Conservation (phyloP, 2,888 invertebrate species). For the Sclerodermus sp. region DNA sequence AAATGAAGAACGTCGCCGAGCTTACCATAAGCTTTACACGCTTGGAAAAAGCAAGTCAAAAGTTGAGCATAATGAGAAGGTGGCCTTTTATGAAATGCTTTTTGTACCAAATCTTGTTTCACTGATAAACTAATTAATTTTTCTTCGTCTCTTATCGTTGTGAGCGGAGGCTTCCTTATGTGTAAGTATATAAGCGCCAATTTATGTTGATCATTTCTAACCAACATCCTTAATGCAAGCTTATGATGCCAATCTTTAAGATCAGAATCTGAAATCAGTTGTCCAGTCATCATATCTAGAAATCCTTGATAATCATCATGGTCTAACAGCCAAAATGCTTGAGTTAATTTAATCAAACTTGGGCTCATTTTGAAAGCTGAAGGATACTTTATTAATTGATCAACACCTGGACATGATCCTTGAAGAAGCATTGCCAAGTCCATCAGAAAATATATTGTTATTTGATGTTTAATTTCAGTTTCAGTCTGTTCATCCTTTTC, state of each 20-base stretch:
- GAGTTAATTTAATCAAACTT: constrained; percentile 75
- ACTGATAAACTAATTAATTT: constrained; percentile 44
- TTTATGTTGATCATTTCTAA: constrained; percentile 70
- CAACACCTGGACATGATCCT: constrained; percentile 67
- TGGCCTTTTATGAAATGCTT: constrained; percentile 49
- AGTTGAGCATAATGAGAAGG: constrained; percentile 46
- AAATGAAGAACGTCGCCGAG: constrained; percentile 63
- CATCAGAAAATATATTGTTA: constrained; percentile 79
- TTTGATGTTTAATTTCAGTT: constrained; percentile 73
- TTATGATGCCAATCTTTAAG: constrained; percentile 75
- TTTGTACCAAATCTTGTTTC: constrained; percentile 47
- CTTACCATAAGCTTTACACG: constrained; percentile 45
- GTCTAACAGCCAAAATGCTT: constrained; percentile 89
- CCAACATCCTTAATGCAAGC: constrained; percentile 67
- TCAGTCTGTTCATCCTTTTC: constrained; percentile 64
- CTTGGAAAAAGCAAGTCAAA: constrained; percentile 43
- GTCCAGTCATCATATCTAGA: constrained; percentile 47
- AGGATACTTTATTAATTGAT: constrained; percentile 77
- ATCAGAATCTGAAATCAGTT: constrained; percentile 52
- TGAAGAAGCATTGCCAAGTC: constrained; percentile 76
- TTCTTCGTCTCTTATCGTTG: constrained; percentile 60
- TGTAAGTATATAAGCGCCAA: constrained; percentile 73
- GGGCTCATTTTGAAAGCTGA: constrained; percentile 77
- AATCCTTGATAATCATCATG: constrained; percentile 76
- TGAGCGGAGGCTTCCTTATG: constrained; percentile 63